Conservation (phyloP, 2,797 vertebrate species). For the Hyperoplus lanceolatus region DNA sequence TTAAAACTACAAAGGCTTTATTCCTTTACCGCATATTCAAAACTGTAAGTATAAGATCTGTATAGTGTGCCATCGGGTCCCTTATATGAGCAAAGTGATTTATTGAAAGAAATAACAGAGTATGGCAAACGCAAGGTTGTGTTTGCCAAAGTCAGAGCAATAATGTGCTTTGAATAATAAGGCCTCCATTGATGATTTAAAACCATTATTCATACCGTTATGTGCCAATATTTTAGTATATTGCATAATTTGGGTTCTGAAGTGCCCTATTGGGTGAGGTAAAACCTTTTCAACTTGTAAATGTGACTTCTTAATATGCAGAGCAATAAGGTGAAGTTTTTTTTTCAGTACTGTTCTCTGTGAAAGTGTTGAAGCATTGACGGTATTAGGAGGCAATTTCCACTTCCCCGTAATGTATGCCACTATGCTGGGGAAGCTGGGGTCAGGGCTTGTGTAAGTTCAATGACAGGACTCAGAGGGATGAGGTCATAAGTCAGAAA, state of each 20-base stretch:
- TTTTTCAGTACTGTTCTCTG: constrained; percentile 49
- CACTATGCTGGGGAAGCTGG: constrained; percentile 23
- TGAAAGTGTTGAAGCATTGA: constrained; percentile 59
- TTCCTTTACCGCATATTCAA: constrained; percentile 45
- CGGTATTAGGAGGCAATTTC: constrained; percentile 70
- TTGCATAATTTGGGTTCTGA: constrained; percentile 45
- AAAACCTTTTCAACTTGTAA: constrained; percentile 40
- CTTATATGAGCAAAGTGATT: constrained; percentile 45
- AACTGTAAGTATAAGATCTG: constrained; percentile 34
- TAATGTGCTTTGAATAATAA: constrained; percentile 54
- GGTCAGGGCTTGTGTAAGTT: constrained; percentile 58
- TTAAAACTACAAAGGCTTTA: constrained; percentile 44
- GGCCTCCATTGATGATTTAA: constrained; percentile 15
- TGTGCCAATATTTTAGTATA: constrained; percentile 55
- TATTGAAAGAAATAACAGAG: constrained; percentile 46
- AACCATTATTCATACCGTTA: constrained; percentile 27
- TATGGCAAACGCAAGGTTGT: constrained; percentile 4
- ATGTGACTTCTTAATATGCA: constrained; percentile 48
- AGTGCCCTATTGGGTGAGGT: constrained; percentile 48
- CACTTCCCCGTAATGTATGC: constrained; percentile 52
- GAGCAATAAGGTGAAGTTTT: constrained; percentile 46
- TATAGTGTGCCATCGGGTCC: constrained; percentile 50
- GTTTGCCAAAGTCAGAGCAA: constrained; percentile 35
- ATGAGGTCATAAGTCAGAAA: constrained; percentile 73
- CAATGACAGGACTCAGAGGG: constrained; percentile 66